Evolutionary conservation across 2,797 vertebrate species (phyloP).

Genomic region (Microctenopoma lineatum): DNA sequence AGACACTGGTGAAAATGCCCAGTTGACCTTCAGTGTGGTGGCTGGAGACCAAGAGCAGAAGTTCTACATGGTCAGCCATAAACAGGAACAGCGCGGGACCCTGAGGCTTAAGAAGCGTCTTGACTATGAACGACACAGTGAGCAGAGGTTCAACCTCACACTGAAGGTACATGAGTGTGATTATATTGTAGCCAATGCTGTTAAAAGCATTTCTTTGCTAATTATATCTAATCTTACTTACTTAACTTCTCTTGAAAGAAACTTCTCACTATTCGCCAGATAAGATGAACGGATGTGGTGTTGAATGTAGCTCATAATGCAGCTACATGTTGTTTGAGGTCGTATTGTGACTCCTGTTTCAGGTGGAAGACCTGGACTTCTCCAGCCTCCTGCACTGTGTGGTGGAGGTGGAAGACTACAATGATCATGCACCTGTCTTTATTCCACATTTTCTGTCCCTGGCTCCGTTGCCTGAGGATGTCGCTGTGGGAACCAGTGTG

Average conservation of each 20-base stretch:
- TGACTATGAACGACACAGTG: conserved; percentile 89
- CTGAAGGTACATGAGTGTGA: conserved; percentile 70
- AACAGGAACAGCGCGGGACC: conserved; percentile 84
- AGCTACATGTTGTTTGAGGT: not conserved
- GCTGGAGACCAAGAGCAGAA: conserved; percentile 90
- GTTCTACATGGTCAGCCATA: conserved; percentile 88
- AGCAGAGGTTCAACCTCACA: conserved; percentile 90
- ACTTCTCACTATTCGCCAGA: not conserved
- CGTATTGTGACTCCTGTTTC: conserved; percentile 1
- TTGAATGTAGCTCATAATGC: not conserved
- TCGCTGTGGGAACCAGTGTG: conserved; percentile 85
- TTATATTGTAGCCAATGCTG: no score
- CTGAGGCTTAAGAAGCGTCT: conserved; percentile 88
- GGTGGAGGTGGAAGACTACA: conserved; percentile 90
- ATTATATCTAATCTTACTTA: no score
- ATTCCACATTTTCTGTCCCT: conserved; percentile 85
- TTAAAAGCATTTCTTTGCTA: no score
- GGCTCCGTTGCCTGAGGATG: conserved; percentile 85
- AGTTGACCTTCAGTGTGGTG: conserved; percentile 87
- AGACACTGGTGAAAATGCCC: conserved; percentile 88
- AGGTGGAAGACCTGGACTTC: conserved; percentile 90
- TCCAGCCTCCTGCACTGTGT: conserved; percentile 86
- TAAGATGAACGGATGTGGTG: not conserved
- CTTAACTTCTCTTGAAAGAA: no score
- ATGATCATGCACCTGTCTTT: conserved; percentile 91